A percentile compares a stretch with the other conserved stretches of the same genome.
These are phyloP conservation scores for Triplophysa rosa DNA, from an alignment of 2,113 vertebrate genomes.

Conservation along the genomic window DNA sequence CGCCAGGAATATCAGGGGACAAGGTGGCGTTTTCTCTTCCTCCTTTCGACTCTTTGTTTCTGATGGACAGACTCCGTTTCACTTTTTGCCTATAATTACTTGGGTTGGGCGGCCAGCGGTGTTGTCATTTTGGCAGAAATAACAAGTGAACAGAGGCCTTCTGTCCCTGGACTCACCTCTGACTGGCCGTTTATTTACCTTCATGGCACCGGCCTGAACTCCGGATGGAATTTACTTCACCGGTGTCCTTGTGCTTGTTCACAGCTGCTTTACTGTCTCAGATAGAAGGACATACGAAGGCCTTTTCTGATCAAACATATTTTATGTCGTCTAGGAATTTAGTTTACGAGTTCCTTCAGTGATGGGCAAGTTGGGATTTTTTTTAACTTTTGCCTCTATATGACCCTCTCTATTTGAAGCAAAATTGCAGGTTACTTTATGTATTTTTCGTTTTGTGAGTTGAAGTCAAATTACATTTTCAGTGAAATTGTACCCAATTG, in stretches of 20 bases:
- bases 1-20: constrained; percentile 54
- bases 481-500: too few species aligned
- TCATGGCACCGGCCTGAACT: constrained; percentile 45
- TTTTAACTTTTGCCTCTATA: too few species aligned
- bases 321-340: neutral
- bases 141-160: constrained; percentile 67
- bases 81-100: constrained; percentile 68
- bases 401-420: too few species aligned
- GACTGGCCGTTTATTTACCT: constrained; percentile 56
- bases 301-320: neutral
- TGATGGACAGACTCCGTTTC: constrained; percentile 43
- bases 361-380: neutral
- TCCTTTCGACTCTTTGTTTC: constrained; percentile 23
- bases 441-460: too few species aligned
- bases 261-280: constrained; percentile 27
- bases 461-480: too few species aligned
- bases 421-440: too few species aligned
- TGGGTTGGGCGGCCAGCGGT: constrained; percentile 68
- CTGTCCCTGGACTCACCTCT: constrained; percentile 70
- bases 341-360: neutral
- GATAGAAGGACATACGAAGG: neutral
- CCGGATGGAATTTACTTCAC: constrained; percentile 43
- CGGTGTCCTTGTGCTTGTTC: constrained; percentile 30
- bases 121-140: constrained; percentile 52
- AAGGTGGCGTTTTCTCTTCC: constrained; percentile 50